Evolutionary conservation across 2,888 invertebrate species (phyloP).

Genomic region (Ceriagrion tenellum): DNA sequence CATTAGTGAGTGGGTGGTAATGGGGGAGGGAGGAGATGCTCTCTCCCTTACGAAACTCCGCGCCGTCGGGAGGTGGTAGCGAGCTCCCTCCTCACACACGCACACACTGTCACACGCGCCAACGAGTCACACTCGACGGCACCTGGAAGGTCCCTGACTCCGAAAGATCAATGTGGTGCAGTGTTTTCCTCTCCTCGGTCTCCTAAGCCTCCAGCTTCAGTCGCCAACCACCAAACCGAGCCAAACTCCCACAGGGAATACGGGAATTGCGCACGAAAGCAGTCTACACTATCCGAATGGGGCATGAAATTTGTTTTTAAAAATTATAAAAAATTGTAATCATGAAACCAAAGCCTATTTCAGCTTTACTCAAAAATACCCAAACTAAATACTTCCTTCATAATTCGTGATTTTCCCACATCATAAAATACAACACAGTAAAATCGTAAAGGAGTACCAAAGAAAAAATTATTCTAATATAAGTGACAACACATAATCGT

Average conservation of each 20-base stretch:
- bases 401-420: too few species aligned
- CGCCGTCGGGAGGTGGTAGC: background rate
- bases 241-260: background rate
- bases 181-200: background rate
- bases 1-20: background rate
- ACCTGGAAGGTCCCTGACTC: constrained; percentile 18
- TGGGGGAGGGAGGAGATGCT: background rate
- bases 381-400: too few species aligned
- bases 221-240: background rate
- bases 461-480: too few species aligned
- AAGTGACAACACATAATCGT: too few species aligned
- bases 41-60: background rate
- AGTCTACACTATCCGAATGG: background rate
- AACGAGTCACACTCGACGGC: background rate
- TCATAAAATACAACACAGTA: too few species aligned
- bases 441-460: too few species aligned
- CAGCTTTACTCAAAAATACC: too few species aligned
- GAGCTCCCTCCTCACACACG: too few species aligned
- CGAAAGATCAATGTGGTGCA: background rate
- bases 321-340: too few species aligned
- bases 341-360: too few species aligned
- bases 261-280: background rate
- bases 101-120: background rate
- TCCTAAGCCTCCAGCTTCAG: background rate
- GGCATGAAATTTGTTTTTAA: background rate